Conservation (phyloP, 2,113 vertebrate genomes). For the Phalacrocorax aristotelis region DNA sequence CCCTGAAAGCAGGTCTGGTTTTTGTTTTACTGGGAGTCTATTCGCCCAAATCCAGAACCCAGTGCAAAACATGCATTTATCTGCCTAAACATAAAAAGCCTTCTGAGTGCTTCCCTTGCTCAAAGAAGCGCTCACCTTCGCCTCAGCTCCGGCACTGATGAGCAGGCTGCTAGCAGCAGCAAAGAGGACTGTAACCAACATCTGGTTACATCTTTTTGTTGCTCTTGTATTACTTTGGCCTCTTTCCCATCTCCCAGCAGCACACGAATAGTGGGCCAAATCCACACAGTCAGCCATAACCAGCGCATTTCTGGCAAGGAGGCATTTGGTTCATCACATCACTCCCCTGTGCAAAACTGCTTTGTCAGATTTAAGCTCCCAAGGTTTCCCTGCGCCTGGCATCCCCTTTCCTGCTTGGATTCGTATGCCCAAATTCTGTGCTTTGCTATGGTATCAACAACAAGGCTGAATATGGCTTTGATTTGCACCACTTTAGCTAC, state of each 20-base stretch:
- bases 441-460: accelerated
- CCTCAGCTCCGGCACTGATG: neutral
- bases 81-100: neutral
- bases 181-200: neutral
- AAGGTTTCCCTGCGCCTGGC: neutral
- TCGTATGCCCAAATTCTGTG: neutral
- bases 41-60: neutral
- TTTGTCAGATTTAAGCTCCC: neutral
- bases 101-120: neutral
- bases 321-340: neutral
- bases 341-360: neutral
- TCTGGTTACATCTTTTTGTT: neutral
- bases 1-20: neutral
- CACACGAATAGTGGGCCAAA: neutral
- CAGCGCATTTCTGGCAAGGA: neutral
- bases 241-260: neutral
- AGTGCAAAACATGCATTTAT: neutral
- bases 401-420: neutral
- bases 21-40: neutral
- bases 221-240: neutral
- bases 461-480: neutral
- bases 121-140: neutral
- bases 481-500: neutral
- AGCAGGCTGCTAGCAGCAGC: neutral
- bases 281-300: neutral